These are phyloP conservation scores for Prorops nasuta DNA, from an alignment of 1,140 invertebrate genomes.

Conservation along the genomic window DNA sequence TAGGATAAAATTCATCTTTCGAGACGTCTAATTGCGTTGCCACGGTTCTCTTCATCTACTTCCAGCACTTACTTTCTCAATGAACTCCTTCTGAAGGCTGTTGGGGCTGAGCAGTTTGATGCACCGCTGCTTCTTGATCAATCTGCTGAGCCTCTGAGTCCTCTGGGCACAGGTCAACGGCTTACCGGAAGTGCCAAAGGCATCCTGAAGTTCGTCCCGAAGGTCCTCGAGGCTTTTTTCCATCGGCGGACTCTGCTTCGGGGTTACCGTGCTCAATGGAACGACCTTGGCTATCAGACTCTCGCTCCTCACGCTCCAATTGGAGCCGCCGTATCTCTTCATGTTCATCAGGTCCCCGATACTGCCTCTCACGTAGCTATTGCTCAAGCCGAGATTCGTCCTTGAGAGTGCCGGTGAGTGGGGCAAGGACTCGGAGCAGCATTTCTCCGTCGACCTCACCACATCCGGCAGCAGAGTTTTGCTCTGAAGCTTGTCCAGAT, in stretches of 20 bases:
- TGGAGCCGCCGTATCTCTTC: conserved; percentile 69
- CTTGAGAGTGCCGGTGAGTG: conserved; percentile 58
- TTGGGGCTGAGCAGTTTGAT: conserved; percentile 10
- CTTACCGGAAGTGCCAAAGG: conserved; percentile 20
- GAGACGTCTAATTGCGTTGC: too few species aligned
- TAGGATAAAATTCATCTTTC: too few species aligned
- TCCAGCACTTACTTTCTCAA: conserved; percentile 4
- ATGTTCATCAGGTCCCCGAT: conserved; percentile 78
- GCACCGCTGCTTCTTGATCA: conserved; percentile 58
- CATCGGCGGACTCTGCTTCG: conserved; percentile 49
- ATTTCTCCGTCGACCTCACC: conserved; percentile 55
- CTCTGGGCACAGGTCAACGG: conserved; percentile 65
- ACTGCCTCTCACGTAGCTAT: conserved; percentile 62
- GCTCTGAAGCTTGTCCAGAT: conserved; percentile 64
- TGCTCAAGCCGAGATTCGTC: conserved; percentile 48
- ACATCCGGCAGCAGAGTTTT: conserved; percentile 49
- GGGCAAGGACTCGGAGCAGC: conserved; percentile 56
- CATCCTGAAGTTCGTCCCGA: conserved; percentile 43
- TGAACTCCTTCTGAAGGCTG: neutral
- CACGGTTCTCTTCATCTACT: neutral
- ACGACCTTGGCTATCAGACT: conserved; percentile 68
- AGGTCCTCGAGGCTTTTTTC: conserved; percentile 38
- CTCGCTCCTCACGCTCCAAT: conserved; percentile 66
- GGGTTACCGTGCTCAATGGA: conserved; percentile 69
- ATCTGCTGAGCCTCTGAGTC: conserved; percentile 64